phyloP scores from a whole-genome alignment of 2,797 vertebrate species.

The Austrolebias charrua region DNA sequence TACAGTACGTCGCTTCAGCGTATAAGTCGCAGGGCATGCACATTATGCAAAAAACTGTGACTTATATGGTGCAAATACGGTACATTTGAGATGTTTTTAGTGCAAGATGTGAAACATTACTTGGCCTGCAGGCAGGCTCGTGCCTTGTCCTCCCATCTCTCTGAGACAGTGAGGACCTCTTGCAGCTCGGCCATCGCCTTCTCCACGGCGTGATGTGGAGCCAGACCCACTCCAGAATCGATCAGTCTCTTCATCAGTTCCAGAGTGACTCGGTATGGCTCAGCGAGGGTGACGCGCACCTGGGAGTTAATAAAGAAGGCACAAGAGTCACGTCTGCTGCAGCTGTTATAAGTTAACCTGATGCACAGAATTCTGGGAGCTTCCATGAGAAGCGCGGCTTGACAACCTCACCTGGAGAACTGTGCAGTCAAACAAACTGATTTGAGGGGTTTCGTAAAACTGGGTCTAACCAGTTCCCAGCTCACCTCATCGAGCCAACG shows the following conservation, averaged over 20 bases:
- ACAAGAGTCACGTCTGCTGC: background rate
- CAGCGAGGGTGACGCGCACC: constrained; percentile 89
- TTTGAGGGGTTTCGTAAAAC: too few species aligned
- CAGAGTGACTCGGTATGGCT: constrained; percentile 92
- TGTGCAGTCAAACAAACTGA: too few species aligned
- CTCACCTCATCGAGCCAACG: constrained; percentile 93
- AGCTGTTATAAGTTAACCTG: background rate
- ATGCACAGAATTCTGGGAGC: too few species aligned
- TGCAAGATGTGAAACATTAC: constrained; percentile 59
- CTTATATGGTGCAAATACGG: too few species aligned
- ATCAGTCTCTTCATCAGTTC: constrained; percentile 98
- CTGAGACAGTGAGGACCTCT: constrained; percentile 95
- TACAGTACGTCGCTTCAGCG: too few species aligned
- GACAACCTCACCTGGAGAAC: too few species aligned
- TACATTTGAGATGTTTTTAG: background rate
- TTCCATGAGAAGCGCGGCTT: too few species aligned
- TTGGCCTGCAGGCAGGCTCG: constrained; percentile 93
- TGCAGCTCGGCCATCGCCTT: constrained; percentile 98
- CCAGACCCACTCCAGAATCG: constrained; percentile 94
- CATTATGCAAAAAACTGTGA: too few species aligned
- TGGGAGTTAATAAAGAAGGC: constrained; percentile 9
- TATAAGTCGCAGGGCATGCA: too few species aligned
- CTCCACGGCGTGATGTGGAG: constrained; percentile 96
- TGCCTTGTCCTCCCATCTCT: constrained; percentile 98
- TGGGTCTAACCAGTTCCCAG: too few species aligned